Conservation (phyloP, 1,140 invertebrate species). For the Stegodyphus mimosarum region DNA sequence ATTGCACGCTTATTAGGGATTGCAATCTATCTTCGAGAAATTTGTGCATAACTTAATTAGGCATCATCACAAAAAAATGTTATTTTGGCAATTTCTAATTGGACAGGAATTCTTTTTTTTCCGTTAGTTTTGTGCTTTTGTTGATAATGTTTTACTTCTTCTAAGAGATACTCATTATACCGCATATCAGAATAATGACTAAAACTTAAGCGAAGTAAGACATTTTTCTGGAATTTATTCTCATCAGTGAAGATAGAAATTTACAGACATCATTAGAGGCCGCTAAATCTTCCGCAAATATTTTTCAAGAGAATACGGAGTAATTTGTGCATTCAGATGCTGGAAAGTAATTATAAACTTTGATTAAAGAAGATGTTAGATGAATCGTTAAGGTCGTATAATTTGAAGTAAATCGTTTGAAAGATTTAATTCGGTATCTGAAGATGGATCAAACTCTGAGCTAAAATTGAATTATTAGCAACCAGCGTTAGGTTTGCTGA, state of each 20-base stretch:
- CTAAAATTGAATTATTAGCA: no score
- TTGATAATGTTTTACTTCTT: no score
- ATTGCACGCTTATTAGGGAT: not conserved
- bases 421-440: constrained; percentile 5
- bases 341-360: constrained; percentile 46
- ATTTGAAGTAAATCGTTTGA: constrained; percentile 7
- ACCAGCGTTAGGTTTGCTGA: no score
- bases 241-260: no score
- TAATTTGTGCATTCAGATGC: constrained; percentile 18
- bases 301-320: constrained; percentile 17
- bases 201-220: no score
- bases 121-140: not conserved
- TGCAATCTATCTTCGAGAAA: not conserved
- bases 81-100: constrained; percentile 6
- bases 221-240: no score
- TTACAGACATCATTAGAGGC: constrained; percentile 8
- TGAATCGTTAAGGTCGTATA: constrained; percentile 5
- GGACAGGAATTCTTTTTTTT: constrained; percentile 25
- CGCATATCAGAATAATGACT: no score
- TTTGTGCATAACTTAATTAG: constrained; percentile 28
- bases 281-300: constrained; percentile 30
- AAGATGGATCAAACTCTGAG: not conserved
- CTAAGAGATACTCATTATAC: no score
- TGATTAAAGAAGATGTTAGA: constrained; percentile 31
- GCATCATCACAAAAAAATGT: constrained; percentile 8